Conservation (phyloP, 92 coral and sea anemone genomes). For the Paragorgia papillata region DNA sequence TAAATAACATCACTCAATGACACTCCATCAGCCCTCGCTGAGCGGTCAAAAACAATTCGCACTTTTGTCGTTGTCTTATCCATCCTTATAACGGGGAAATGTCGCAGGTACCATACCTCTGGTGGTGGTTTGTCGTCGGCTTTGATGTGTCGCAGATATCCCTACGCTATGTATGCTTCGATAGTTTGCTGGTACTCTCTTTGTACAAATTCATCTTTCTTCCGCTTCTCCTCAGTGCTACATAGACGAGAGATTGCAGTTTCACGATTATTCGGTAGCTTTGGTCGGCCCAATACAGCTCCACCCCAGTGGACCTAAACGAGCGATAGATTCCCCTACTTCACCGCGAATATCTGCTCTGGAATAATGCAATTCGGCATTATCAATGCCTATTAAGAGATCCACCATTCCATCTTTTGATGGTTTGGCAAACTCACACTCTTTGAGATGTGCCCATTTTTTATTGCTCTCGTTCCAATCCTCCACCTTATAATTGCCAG, state of each 20-base stretch:
- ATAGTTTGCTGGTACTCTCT: no score
- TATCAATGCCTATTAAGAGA: conserved; percentile 57
- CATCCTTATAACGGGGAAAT: conserved; percentile 29
- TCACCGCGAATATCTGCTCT: conserved; percentile 53
- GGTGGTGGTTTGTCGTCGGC: not conserved
- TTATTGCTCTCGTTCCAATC: conserved; percentile 55
- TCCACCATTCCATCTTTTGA: conserved; percentile 60
- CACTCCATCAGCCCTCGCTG: conserved; percentile 53
- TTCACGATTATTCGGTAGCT: conserved; percentile 13
- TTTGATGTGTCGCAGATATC: conserved; percentile 5
- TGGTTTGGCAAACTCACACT: conserved; percentile 65
- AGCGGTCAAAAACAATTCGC: conserved; percentile 47
- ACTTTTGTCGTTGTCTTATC: conserved; percentile 35
- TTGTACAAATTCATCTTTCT: no score
- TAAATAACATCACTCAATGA: conserved; percentile 63
- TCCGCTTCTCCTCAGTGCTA: conserved; percentile 15
- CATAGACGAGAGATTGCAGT: not conserved
- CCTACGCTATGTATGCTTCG: not conserved
- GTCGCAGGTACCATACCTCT: conserved; percentile 21
- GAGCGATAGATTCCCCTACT: conserved; percentile 55
- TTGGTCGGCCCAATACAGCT: conserved; percentile 54
- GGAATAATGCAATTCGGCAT: conserved; percentile 67
- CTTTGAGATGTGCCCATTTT: conserved; percentile 59
- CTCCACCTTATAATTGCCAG: conserved; percentile 60
- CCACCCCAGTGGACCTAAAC: conserved; percentile 73